A percentile compares a stretch with the other conserved stretches of the same genome.
These are phyloP conservation scores for Uria aalge DNA, from an alignment of 2,113 vertebrate genomes.

Conservation along the genomic window DNA sequence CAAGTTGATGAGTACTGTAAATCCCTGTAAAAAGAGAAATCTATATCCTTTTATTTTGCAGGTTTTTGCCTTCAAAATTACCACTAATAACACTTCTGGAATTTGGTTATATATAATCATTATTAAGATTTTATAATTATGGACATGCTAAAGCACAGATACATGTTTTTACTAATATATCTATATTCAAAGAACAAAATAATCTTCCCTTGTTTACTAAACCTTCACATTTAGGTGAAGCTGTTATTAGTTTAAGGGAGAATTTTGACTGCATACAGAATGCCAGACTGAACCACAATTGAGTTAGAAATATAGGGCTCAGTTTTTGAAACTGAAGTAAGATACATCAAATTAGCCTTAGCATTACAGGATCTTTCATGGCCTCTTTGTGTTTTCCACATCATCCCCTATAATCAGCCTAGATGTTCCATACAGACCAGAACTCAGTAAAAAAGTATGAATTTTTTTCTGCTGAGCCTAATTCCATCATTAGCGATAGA, in stretches of 20 bases:
- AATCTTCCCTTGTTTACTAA: not conserved
- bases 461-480: not conserved
- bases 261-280: not conserved
- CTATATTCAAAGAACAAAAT: not conserved
- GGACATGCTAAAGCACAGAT: constrained; percentile 1
- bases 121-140: constrained; percentile 59
- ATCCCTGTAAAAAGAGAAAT: constrained; percentile 79
- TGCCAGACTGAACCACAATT: not conserved
- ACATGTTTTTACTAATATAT: not conserved
- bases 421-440: not conserved
- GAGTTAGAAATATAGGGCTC: not conserved
- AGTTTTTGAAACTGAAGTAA: constrained; percentile 1
- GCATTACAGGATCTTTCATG: not conserved
- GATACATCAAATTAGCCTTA: constrained; percentile 25
- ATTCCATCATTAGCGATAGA: not conserved
- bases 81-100: not conserved
- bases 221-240: not conserved
- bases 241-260: not conserved
- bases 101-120: constrained; percentile 19
- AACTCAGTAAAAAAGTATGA: not conserved
- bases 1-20: constrained; percentile 84
- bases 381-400: constrained; percentile 28
- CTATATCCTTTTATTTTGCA: constrained; percentile 58
- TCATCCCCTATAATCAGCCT: constrained; percentile 17
- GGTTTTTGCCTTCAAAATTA: constrained; percentile 52